A percentile compares a stretch with the other conserved stretches of the same genome.
Evolutionary conservation across 2,113 vertebrate genomes (phyloP).

Genomic region (Burhinus oedicnemus): DNA sequence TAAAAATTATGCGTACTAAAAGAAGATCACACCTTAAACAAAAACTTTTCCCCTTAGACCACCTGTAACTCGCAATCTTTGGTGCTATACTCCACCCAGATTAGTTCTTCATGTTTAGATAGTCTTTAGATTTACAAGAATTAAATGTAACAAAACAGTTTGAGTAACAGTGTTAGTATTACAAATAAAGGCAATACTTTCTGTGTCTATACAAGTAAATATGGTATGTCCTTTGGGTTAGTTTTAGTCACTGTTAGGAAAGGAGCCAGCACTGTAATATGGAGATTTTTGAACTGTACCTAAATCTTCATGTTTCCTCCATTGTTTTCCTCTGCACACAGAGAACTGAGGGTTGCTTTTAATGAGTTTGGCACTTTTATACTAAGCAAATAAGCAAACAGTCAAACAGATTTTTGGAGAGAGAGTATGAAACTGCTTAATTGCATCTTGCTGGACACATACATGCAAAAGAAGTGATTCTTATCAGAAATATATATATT

Average conservation of each 20-base stretch:
- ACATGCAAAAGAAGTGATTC: neutral
- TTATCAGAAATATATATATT: neutral
- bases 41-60: neutral
- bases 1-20: neutral
- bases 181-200: neutral
- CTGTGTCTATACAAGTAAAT: neutral
- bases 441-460: neutral
- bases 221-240: neutral
- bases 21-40: neutral
- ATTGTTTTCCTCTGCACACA: neutral
- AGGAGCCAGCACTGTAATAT: neutral
- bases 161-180: neutral
- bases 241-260: neutral
- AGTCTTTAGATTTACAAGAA: neutral
- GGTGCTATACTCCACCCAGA: neutral
- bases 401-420: neutral
- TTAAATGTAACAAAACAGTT: neutral
- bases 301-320: neutral
- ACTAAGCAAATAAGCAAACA: neutral
- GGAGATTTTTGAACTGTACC: neutral
- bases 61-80: neutral
- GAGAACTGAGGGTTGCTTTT: neutral
- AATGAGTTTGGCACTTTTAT: neutral
- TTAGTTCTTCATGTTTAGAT: neutral
- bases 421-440: neutral